phyloP scores from a whole-genome alignment of 2,797 vertebrate species.

The Streptopelia turtur region DNA sequence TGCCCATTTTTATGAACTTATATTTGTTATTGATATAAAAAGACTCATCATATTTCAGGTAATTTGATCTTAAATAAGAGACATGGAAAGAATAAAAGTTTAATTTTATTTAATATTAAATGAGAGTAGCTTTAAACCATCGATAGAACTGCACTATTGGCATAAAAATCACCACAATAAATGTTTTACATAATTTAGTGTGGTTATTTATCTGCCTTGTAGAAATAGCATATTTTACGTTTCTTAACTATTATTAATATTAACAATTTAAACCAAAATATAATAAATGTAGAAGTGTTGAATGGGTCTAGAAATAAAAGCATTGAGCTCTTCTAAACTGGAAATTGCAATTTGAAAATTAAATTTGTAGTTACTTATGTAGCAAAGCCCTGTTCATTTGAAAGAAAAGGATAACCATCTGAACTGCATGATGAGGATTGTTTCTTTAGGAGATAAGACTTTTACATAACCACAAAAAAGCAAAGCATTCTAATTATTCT shows the following conservation, averaged over 20 bases:
- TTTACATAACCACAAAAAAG: background rate
- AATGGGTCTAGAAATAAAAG: background rate
- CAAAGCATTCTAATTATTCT: background rate
- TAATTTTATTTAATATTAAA: background rate
- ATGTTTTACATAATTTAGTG: background rate
- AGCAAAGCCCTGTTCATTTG: background rate
- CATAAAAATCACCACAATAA: background rate
- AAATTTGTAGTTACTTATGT: background rate
- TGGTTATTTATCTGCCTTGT: background rate
- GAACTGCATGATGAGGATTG: background rate
- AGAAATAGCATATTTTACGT: background rate
- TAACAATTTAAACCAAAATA: background rate
- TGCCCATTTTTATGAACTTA: background rate
- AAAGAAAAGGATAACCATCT: background rate
- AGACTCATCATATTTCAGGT: background rate
- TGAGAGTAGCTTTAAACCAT: background rate
- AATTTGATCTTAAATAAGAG: background rate
- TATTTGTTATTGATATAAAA: background rate
- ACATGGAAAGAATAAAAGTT: background rate
- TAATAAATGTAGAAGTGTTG: background rate
- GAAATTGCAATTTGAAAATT: background rate
- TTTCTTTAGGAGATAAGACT: background rate
- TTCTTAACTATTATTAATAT: background rate
- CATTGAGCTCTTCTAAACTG: background rate
- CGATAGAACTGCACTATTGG: background rate